Evolutionary conservation across 2,888 invertebrate genomes (phyloP).

Genomic region (Unio pictorum): DNA sequence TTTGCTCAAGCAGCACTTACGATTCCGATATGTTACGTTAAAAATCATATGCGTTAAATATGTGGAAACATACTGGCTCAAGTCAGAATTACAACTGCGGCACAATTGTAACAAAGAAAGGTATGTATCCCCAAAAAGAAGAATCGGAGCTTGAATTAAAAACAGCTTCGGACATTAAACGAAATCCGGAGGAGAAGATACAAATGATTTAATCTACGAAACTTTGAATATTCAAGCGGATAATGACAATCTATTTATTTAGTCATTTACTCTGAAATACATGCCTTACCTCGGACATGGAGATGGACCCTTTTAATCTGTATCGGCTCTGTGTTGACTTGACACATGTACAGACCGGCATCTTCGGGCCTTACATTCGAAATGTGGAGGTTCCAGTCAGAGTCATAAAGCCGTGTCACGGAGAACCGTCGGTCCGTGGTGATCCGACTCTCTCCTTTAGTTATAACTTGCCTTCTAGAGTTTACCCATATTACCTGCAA

Average conservation of each 20-base stretch:
- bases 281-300: slow-evolving; percentile 19
- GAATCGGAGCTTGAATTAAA: no score
- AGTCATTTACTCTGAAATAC: neutral
- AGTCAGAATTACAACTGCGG: no score
- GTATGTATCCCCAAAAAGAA: no score
- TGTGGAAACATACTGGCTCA: no score
- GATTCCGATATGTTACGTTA: no score
- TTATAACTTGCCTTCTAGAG: slow-evolving; percentile 22
- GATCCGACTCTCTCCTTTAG: slow-evolving; percentile 19
- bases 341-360: slow-evolving; percentile 43
- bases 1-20: no score
- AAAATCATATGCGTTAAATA: no score
- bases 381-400: slow-evolving; percentile 46
- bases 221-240: neutral
- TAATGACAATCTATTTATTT: neutral
- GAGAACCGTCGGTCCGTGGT: slow-evolving; percentile 27
- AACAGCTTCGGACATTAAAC: no score
- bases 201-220: no score
- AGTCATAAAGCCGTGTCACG: slow-evolving; percentile 23
- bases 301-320: slow-evolving; percentile 37
- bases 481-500: slow-evolving; percentile 43
- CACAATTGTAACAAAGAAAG: no score
- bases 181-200: no score
- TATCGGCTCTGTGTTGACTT: slow-evolving; percentile 41
- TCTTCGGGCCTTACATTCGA: slow-evolving; percentile 24